These are phyloP conservation scores for Erythrolamprus reginae DNA, from an alignment of 2,113 vertebrate genomes.

Conservation along the genomic window DNA sequence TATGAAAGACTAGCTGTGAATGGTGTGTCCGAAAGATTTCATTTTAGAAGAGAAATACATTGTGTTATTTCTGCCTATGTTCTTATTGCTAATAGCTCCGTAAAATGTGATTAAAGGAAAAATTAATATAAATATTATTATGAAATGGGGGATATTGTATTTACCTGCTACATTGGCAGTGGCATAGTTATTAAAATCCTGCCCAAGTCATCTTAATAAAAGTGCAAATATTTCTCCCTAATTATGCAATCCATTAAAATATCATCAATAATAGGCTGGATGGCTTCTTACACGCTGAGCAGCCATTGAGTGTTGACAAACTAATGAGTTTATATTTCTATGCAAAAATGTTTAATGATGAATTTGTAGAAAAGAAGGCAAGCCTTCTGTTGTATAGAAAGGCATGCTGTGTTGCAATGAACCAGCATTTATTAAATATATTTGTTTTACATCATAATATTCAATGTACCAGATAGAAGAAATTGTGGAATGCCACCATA, in stretches of 20 bases:
- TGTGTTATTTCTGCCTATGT: not conserved
- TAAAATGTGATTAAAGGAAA: slow-evolving; percentile 4
- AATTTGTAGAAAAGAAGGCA: slow-evolving; percentile 43
- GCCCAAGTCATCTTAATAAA: slow-evolving; percentile 56
- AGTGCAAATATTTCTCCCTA: slow-evolving; percentile 46
- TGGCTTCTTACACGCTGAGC: slow-evolving; percentile 34
- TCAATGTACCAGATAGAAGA: rapidly evolving
- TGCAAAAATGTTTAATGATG: slow-evolving; percentile 52
- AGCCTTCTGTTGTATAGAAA: slow-evolving; percentile 40
- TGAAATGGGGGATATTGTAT: slow-evolving; percentile 16
- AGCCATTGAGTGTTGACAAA: slow-evolving; percentile 47
- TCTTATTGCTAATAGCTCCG: not conserved
- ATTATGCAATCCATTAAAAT: slow-evolving; percentile 49
- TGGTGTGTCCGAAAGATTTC: not conserved
- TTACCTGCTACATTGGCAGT: slow-evolving; percentile 14
- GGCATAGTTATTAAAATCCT: slow-evolving; percentile 39
- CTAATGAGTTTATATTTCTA: slow-evolving; percentile 55
- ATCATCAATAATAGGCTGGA: slow-evolving; percentile 52
- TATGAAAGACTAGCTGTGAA: not conserved
- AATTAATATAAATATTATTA: not conserved
- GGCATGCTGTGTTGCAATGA: slow-evolving; percentile 50
- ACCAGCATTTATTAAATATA: slow-evolving; percentile 44
- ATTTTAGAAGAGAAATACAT: slow-evolving; percentile 14
- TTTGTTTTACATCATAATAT: slow-evolving; percentile 29
- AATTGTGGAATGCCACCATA: not conserved